Percentiles rank a stretch among this genome's conserved stretches.
These are phyloP conservation scores for Ctenodactylus gundi DNA, from an alignment of 2,113 vertebrate species.

Conservation along the genomic window DNA sequence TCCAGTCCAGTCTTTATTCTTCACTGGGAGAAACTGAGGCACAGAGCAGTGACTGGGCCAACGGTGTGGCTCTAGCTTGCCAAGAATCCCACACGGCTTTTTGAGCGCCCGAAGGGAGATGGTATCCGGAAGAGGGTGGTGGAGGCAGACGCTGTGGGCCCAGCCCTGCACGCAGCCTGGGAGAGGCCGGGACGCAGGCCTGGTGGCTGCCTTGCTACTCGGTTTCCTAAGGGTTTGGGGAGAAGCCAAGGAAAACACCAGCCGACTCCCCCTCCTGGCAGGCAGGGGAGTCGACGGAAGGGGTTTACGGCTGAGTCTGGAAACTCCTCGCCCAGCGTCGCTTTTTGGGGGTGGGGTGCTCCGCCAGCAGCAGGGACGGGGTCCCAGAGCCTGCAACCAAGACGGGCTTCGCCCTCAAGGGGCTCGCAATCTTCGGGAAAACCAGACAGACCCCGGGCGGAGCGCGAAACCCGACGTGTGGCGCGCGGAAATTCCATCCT, in stretches of 20 bases:
- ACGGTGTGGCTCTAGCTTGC: background rate
- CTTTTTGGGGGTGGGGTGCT: background rate
- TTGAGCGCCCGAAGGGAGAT: background rate
- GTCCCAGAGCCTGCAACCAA: slow-evolving; percentile 63
- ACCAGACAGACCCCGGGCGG: slow-evolving; percentile 67
- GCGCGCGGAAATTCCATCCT: slow-evolving; percentile 68
- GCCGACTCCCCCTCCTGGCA: background rate
- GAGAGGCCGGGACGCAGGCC: too few relatives aligned
- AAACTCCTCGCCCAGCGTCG: slow-evolving; percentile 55
- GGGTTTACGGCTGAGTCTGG: slow-evolving; percentile 65
- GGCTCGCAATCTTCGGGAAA: slow-evolving; percentile 72
- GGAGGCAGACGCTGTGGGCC: too few relatives aligned
- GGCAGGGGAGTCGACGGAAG: slow-evolving; percentile 58
- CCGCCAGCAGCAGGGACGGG: background rate
- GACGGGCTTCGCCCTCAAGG: slow-evolving; percentile 58
- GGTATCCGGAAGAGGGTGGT: too few relatives aligned
- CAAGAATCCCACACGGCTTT: background rate
- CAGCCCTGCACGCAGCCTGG: too few relatives aligned
- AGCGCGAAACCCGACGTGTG: slow-evolving; percentile 56
- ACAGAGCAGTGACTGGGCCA: background rate
- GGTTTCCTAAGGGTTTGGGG: slow-evolving; percentile 55
- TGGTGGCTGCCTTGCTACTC: background rate
- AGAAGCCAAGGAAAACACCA: slow-evolving; percentile 68
- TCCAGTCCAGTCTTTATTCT: too few relatives aligned
- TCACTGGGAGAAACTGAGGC: background rate